These are phyloP conservation scores for Sceloporus undulatus DNA, from an alignment of 2,113 vertebrate genomes.

Conservation along the genomic window DNA sequence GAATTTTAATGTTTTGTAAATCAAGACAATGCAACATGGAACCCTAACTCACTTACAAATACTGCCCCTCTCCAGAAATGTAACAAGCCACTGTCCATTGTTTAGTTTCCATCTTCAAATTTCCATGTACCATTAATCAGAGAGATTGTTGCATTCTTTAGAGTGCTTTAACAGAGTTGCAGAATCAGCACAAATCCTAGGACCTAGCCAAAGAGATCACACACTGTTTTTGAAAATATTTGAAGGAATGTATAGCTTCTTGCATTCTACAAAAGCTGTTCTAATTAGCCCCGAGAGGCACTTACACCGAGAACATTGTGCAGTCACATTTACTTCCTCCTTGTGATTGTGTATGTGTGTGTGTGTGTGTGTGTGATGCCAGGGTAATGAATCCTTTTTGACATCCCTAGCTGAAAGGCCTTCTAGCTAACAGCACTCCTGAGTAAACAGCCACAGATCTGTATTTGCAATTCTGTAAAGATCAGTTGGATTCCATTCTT, in stretches of 20 bases:
- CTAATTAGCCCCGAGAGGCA: slow-evolving; percentile 79
- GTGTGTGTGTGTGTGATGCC: slow-evolving; percentile 50
- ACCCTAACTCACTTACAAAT: slow-evolving; percentile 60
- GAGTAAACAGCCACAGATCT: slow-evolving; percentile 58
- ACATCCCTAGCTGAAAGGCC: slow-evolving; percentile 68
- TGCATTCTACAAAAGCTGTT: slow-evolving; percentile 75
- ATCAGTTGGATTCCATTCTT: slow-evolving; percentile 34
- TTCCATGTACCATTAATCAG: slow-evolving; percentile 50
- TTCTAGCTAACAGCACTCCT: slow-evolving; percentile 57
- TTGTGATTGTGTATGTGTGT: slow-evolving; percentile 38
- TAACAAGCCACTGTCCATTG: slow-evolving; percentile 40
- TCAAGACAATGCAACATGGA: slow-evolving; percentile 61
- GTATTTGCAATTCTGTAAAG: slow-evolving; percentile 61
- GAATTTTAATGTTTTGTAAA: slow-evolving; percentile 60
- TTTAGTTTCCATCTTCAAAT: not conserved
- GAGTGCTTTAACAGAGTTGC: slow-evolving; percentile 54
- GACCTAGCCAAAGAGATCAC: slow-evolving; percentile 56
- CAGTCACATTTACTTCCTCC: slow-evolving; percentile 68
- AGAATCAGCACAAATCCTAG: slow-evolving; percentile 63
- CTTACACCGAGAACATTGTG: slow-evolving; percentile 67
- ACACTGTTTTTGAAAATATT: slow-evolving; percentile 60
- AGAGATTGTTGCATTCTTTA: slow-evolving; percentile 39
- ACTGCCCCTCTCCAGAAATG: slow-evolving; percentile 35
- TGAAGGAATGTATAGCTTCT: slow-evolving; percentile 72
- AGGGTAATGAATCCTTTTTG: slow-evolving; percentile 72